Conservation (phyloP, 2,888 invertebrate genomes). For the Drosophila multiciliata region DNA sequence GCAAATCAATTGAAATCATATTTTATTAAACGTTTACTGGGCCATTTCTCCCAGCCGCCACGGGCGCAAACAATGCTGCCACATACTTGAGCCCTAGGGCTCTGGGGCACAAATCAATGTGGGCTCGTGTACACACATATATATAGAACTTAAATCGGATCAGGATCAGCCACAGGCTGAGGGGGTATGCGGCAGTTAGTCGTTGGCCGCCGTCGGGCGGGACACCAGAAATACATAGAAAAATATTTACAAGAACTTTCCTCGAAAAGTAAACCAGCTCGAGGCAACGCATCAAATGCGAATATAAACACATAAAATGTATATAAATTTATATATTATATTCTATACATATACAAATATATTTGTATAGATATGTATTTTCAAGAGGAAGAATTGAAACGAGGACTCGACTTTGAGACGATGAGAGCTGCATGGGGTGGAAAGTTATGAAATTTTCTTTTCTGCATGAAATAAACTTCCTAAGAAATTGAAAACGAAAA, state of each 20-base stretch:
- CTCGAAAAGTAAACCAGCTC: conserved; percentile 59
- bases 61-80: conserved; percentile 50
- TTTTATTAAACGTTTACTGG: conserved; percentile 77
- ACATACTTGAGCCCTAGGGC: conserved; percentile 32
- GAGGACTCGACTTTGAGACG: conserved; percentile 3
- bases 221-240: conserved; percentile 49
- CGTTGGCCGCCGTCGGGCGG: conserved; percentile 23
- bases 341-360: background rate
- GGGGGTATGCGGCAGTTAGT: conserved; percentile 7
- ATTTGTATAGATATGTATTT: conserved; percentile 8
- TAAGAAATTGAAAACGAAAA: conserved; percentile 75
- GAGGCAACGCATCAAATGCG: conserved; percentile 63
- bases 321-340: conserved; percentile 9
- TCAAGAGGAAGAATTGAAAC: conserved; percentile 36
- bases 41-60: conserved; percentile 74
- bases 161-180: conserved; percentile 36
- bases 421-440: background rate
- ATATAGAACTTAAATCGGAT: conserved; percentile 59
- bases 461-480: conserved; percentile 69
- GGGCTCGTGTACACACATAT: conserved; percentile 41
- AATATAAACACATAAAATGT: conserved; percentile 65
- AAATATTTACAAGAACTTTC: conserved; percentile 76
- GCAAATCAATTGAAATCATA: conserved; percentile 77
- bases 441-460: conserved; percentile 71
- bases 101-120: conserved; percentile 50